These are phyloP conservation scores for Caenorhabditis auriculariae DNA, from an alignment of 2,888 invertebrate species.

Conservation along the genomic window DNA sequence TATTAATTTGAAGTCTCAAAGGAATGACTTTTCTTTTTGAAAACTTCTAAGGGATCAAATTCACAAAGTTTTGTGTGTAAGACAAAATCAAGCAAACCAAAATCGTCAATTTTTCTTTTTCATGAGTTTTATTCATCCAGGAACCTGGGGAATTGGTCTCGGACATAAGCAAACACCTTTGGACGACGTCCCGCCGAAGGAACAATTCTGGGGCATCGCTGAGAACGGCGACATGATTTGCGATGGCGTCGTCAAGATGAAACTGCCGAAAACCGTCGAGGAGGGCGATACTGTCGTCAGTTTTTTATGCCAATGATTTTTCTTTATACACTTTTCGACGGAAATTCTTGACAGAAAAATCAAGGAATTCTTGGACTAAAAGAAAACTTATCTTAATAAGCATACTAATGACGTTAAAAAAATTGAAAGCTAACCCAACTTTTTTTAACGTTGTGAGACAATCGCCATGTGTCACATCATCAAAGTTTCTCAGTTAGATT, in stretches of 20 bases:
- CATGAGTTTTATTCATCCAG: too few relatives aligned
- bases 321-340: not conserved
- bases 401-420: too few relatives aligned
- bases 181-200: conserved; percentile 74
- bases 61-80: not conserved
- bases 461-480: too few relatives aligned
- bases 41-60: not conserved
- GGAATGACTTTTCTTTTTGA: not conserved
- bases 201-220: conserved; percentile 83
- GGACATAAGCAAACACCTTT: conserved; percentile 85
- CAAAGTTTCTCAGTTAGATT: too few relatives aligned
- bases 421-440: too few relatives aligned
- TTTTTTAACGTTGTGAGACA: too few relatives aligned
- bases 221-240: conserved; percentile 85
- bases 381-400: too few relatives aligned
- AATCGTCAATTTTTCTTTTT: conserved; percentile 5
- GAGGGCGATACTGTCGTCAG: conserved; percentile 87
- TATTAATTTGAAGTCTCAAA: not conserved
- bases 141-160: conserved; percentile 89
- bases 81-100: not conserved
- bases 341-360: not conserved
- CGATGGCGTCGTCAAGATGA: conserved; percentile 78
- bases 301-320: not conserved
- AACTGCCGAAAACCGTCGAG: conserved; percentile 73
- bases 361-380: too few relatives aligned